Percentiles rank a stretch among this genome's conserved stretches.
These are phyloP conservation scores for Eptesicus fuscus DNA, from an alignment of 2,113 vertebrate genomes.

Conservation along the genomic window DNA sequence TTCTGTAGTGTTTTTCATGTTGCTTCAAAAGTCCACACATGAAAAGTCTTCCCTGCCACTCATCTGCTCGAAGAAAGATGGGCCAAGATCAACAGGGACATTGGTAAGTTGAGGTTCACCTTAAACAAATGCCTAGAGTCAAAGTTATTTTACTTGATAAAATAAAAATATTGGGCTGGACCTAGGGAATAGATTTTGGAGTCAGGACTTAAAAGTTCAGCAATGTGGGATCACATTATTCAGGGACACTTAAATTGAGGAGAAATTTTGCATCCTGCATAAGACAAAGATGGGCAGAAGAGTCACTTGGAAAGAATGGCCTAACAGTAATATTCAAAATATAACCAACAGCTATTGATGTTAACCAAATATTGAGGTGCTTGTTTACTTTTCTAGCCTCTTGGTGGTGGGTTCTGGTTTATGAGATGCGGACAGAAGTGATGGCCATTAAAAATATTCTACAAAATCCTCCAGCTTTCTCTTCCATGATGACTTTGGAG, in stretches of 20 bases:
- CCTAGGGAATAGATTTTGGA: neutral
- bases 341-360: neutral
- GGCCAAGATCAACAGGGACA: neutral
- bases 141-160: neutral
- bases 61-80: neutral
- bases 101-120: neutral
- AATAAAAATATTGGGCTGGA: neutral
- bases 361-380: neutral
- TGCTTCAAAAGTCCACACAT: neutral
- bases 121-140: neutral
- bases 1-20: slow-evolving; percentile 16
- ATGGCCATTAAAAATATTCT: neutral
- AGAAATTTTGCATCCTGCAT: neutral
- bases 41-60: slow-evolving; percentile 23
- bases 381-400: neutral
- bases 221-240: neutral
- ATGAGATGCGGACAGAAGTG: neutral
- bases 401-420: neutral
- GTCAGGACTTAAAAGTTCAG: neutral
- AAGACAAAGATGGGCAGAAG: neutral
- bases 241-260: neutral
- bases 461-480: neutral
- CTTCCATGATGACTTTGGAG: neutral
- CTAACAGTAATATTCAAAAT: neutral
- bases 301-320: neutral